A percentile compares a stretch with the other conserved stretches of the same genome.
phyloP scores from a whole-genome alignment of 2,797 vertebrate species.

The Cuculus canorus region DNA sequence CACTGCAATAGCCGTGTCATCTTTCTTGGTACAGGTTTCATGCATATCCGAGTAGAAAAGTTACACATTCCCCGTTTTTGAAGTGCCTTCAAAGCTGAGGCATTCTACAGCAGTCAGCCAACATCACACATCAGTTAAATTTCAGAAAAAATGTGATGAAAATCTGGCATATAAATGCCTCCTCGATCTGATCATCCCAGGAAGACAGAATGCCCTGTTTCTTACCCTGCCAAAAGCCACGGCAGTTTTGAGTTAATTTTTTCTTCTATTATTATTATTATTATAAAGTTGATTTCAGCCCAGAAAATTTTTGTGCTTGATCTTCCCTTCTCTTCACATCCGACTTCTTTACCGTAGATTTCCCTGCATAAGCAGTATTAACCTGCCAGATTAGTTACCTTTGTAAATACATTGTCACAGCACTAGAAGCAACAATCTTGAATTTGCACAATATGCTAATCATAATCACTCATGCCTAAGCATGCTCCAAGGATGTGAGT shows the following conservation, averaged over 20 bases:
- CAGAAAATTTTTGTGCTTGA: background rate
- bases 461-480: background rate
- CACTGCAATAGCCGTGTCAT: background rate
- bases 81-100: background rate
- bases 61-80: background rate
- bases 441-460: background rate
- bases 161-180: background rate
- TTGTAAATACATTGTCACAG: background rate
- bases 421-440: background rate
- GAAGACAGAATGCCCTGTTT: background rate
- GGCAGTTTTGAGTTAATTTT: background rate
- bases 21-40: slow-evolving; percentile 3
- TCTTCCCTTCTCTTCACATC: background rate
- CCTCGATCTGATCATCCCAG: background rate
- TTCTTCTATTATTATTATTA: background rate
- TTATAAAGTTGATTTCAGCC: background rate
- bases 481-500: background rate
- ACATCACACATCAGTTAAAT: background rate
- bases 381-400: background rate
- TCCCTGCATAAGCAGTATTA: background rate
- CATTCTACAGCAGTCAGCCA: background rate
- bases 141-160: background rate
- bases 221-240: background rate
- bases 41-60: background rate
- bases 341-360: background rate